Conservation (phyloP, 1,140 invertebrate genomes). For the Calliphora vicina region DNA sequence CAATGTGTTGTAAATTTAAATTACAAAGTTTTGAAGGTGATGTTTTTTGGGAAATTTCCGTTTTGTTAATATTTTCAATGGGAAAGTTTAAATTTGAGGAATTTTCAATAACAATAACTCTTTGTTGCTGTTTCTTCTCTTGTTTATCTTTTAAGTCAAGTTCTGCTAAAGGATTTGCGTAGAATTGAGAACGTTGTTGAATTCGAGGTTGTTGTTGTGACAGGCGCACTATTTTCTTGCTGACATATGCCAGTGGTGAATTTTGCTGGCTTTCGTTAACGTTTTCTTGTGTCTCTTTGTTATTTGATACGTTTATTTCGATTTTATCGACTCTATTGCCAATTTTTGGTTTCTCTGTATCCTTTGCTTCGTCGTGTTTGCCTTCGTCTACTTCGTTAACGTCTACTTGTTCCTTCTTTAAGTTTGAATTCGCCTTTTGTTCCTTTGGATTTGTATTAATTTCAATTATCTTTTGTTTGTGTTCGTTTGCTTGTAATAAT, state of each 20-base stretch:
- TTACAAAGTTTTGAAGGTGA: conserved; percentile 28
- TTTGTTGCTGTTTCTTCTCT: not conserved
- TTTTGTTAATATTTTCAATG: not conserved
- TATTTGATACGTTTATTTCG: not conserved
- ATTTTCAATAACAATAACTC: not conserved
- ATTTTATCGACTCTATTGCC: not conserved
- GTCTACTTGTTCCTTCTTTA: not conserved
- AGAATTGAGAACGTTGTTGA: not conserved
- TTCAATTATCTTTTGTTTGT: not conserved
- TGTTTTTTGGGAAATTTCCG: not conserved
- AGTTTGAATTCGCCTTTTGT: not conserved
- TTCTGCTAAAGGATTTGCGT: not conserved
- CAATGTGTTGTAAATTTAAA: conserved; percentile 32
- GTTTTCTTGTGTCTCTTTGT: not conserved
- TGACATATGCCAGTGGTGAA: conserved; percentile 30
- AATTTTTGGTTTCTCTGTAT: not conserved
- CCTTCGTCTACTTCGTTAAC: not conserved
- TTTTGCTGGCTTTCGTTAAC: not conserved
- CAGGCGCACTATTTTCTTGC: conserved; percentile 8
- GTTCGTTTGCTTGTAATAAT: not conserved
- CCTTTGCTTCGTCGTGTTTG: not conserved
- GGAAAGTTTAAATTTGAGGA: not conserved
- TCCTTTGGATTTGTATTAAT: not conserved
- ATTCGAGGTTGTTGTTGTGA: conserved; percentile 14
- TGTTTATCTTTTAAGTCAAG: not conserved